Evolutionary conservation across 2,888 invertebrate genomes (phyloP).

Genomic region (Galerucella nymphaeae): DNA sequence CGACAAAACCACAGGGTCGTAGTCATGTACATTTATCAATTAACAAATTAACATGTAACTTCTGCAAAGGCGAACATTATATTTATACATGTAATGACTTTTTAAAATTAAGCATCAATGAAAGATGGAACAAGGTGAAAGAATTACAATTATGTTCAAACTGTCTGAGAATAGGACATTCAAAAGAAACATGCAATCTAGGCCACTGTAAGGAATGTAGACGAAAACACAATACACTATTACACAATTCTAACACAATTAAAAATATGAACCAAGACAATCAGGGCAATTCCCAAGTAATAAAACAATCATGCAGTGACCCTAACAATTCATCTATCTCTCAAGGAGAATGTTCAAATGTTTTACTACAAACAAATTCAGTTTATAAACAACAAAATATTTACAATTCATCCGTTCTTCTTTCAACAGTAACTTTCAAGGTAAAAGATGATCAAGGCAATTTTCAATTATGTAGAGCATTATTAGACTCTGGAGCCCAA

Average conservation of each 20-base stretch:
- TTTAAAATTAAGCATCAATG: background rate
- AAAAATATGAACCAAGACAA: slow-evolving; percentile 7
- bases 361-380: too few species aligned
- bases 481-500: slow-evolving; percentile 11
- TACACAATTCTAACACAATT: slow-evolving; percentile 1
- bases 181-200: slow-evolving; percentile 4
- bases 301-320: too few species aligned
- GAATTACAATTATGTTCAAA: background rate
- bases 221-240: slow-evolving; percentile 5
- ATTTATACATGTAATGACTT: background rate
- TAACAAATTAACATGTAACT: background rate
- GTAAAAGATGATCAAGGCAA: background rate
- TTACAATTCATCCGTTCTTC: background rate
- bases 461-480: background rate
- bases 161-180: background rate
- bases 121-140: background rate
- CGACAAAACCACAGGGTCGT: too few species aligned
- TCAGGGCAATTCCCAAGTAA: background rate
- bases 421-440: background rate
- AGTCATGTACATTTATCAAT: too few species aligned
- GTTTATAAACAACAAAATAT: background rate
- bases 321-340: too few species aligned
- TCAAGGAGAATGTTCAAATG: too few species aligned
- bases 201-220: slow-evolving; percentile 15
- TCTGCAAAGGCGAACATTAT: too few species aligned